Base-by-base conservation (phyloP, 2,113 vertebrate genomes). In the Cyphomyrus discorhynchus region DNA sequence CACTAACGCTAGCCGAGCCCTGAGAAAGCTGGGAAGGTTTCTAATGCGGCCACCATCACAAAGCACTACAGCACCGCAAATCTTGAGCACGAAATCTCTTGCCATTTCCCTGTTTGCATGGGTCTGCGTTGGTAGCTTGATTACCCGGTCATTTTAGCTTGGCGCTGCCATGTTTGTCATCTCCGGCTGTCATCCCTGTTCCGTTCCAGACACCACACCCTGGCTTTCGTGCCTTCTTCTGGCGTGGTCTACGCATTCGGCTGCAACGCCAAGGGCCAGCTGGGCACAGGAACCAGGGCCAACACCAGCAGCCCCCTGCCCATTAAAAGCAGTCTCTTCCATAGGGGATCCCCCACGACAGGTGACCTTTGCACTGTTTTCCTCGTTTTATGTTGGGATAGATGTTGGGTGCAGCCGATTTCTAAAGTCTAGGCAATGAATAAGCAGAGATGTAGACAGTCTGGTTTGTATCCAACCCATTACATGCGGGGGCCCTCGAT, bases 211-310 rank as follows among this genome's bases (percentile, higher is more conserved):
- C 96, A 97, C 92, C 98, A 99, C 94, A 99, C 98, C 24, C 92
- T 99, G 94, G 98, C 98, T 42, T 98, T 98, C 46, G 98, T 98
- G 93, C 97, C 98, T 94, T 98, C 98, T 93, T 97, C 98, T 70
- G 97, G 98, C 92, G 90, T 97, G 92, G 96, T 99, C 93, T 99
- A 99, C 94, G 97, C 98, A 70, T 99, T 99, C 94, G 98, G 98
- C 87, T 98, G 97, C 93, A 99, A 99, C 94, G 95, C 95, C 90
- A 95, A 96, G 83, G 98, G 98, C 56, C 98, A 99, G 92, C 95
- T 99, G 87, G 98, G 98, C 91, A 97, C 95, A 0, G 98, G 98
- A 31, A 94, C 94, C 62, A 96, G 93, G 47, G 95, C 95, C 58
- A 97, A 97, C 0, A 94, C 96, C 7, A 97, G 96, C 90, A 97